Conservation (phyloP, 35 echinoderm and acorn worm species). For the Hemicentrotus pulcherrimus region DNA sequence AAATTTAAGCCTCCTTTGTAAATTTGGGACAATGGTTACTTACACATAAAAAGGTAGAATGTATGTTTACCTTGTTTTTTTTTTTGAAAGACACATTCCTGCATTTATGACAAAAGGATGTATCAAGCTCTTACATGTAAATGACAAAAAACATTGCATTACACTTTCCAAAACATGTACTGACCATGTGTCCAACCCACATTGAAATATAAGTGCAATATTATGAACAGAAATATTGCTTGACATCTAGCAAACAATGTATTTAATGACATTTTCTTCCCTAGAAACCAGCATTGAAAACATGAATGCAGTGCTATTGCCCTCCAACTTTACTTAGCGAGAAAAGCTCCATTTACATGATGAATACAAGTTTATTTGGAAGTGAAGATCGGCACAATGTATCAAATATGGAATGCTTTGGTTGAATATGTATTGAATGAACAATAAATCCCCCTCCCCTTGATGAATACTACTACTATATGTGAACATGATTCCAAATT, state of each 20-base stretch:
- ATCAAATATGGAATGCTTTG: neutral
- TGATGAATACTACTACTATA: neutral
- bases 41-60: too few species aligned
- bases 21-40: too few species aligned
- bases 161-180: neutral
- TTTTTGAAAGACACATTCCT: too few species aligned
- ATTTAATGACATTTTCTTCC: too few species aligned
- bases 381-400: neutral
- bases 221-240: neutral
- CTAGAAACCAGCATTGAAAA: too few species aligned
- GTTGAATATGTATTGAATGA: neutral
- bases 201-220: neutral
- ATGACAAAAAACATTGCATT: neutral
- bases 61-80: too few species aligned
- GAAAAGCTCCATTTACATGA: neutral
- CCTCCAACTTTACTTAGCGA: neutral
- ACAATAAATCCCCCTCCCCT: neutral
- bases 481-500: too few species aligned
- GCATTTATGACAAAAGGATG: too few species aligned
- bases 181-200: neutral
- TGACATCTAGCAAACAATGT: too few species aligned
- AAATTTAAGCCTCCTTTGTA: too few species aligned
- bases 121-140: too few species aligned
- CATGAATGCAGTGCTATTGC: too few species aligned
- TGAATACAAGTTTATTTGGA: neutral